Percentiles rank a stretch among this genome's conserved stretches.
Conservation (phyloP, 1,140 invertebrate species). For the Nymphalis io region DNA sequence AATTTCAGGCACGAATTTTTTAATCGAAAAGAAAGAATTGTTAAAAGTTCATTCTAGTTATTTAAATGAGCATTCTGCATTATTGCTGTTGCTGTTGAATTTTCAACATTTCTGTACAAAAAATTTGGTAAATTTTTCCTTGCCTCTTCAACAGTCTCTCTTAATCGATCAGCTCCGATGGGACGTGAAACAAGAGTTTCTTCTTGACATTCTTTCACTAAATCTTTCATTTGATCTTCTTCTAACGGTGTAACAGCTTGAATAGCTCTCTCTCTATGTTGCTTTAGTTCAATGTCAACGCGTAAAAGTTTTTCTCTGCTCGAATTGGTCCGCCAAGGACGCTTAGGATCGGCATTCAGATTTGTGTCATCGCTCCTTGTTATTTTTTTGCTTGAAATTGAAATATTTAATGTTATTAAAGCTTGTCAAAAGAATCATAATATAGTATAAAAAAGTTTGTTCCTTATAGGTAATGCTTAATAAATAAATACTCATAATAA, state of each 20-base stretch:
- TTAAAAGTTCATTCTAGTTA: no score
- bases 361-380: background rate
- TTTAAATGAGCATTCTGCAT: conserved; percentile 49
- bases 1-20: no score
- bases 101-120: conserved; percentile 52
- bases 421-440: background rate
- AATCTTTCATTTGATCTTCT: conserved; percentile 52
- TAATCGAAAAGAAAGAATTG: no score
- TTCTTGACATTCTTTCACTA: conserved; percentile 56
- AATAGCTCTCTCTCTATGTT: conserved; percentile 49
- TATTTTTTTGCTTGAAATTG: conserved; percentile 49
- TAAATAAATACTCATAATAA: background rate
- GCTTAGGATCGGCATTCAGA: conserved; percentile 49
- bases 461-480: background rate
- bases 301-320: conserved; percentile 59
- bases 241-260: conserved; percentile 48
- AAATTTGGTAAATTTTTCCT: conserved; percentile 65
- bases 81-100: conserved; percentile 55
- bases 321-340: conserved; percentile 66
- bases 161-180: conserved; percentile 41
- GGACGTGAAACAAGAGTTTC: conserved; percentile 36
- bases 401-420: conserved; percentile 11
- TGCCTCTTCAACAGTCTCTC: conserved; percentile 59
- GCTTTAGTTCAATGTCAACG: conserved; percentile 59
- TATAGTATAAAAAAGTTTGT: background rate